Evolutionary conservation across 2,113 vertebrate genomes (phyloP).

Genomic region (Sylvilagus bachmani): DNA sequence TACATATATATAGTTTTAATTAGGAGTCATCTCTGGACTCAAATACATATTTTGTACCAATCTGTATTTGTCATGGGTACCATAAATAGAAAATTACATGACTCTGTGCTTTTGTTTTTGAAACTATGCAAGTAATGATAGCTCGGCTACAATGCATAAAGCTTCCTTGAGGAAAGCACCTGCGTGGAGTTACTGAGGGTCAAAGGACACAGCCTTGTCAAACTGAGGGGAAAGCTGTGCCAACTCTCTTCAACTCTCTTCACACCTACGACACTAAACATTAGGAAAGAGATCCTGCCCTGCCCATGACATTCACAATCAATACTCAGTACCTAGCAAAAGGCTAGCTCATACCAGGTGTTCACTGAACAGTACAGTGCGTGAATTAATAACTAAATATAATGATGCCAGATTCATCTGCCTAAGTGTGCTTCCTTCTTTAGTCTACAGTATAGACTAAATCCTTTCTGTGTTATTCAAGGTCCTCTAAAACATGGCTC

Average conservation of each 20-base stretch:
- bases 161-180: not conserved
- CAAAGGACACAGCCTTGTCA: not conserved
- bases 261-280: not conserved
- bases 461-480: not conserved
- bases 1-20: not conserved
- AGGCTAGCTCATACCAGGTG: not conserved
- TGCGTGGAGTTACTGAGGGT: not conserved
- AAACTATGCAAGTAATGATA: not conserved
- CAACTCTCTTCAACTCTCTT: not conserved
- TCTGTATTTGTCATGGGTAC: not conserved
- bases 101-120: not conserved
- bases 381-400: not conserved
- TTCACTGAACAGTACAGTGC: not conserved
- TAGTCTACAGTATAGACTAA: not conserved
- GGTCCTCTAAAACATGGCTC: constrained; percentile 2
- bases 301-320: not conserved
- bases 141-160: not conserved
- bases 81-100: not conserved
- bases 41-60: constrained; percentile 19
- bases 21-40: constrained; percentile 36
- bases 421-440: not conserved
- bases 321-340: not conserved
- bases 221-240: not conserved
- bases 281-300: not conserved
- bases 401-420: not conserved